phyloP scores from a whole-genome alignment of 2,113 vertebrate species.

The Taxidea taxus region DNA sequence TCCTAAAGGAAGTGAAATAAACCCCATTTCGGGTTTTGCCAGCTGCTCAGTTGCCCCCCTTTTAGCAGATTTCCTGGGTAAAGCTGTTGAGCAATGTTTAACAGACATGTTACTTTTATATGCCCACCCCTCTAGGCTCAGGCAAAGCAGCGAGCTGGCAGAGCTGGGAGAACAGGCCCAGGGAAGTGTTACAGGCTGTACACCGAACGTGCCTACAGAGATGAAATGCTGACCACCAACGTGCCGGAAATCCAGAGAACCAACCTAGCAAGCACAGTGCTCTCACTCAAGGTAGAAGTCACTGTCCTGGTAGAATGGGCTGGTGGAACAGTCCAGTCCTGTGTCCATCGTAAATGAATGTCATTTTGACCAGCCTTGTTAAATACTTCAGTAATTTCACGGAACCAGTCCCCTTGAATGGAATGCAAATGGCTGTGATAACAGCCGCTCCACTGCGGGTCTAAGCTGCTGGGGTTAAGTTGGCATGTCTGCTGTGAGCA shows the following conservation, averaged over 20 bases:
- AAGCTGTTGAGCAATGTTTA: background rate
- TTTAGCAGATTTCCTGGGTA: background rate
- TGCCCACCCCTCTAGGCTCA: constrained; percentile 87
- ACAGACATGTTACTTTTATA: background rate
- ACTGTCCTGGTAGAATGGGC: background rate
- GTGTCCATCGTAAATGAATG: background rate
- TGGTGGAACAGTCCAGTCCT: background rate
- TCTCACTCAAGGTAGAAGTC: constrained; percentile 93
- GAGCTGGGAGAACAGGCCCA: constrained; percentile 95
- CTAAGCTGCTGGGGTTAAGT: background rate
- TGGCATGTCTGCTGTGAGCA: background rate
- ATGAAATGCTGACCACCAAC: constrained; percentile 98
- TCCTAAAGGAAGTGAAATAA: constrained; percentile 15
- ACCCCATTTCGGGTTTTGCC: background rate
- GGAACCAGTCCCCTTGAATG: background rate
- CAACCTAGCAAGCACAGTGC: constrained; percentile 96
- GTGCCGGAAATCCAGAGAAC: constrained; percentile 99
- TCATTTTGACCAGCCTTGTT: background rate
- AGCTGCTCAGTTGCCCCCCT: background rate
- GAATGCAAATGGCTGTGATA: background rate
- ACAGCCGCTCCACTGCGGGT: background rate
- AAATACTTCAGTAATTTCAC: background rate
- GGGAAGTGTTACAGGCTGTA: constrained; percentile 97
- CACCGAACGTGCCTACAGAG: constrained; percentile 97
- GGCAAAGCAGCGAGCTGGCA: constrained; percentile 96